Conservation (phyloP, 2,113 vertebrate species). For the Hippolais icterina region DNA sequence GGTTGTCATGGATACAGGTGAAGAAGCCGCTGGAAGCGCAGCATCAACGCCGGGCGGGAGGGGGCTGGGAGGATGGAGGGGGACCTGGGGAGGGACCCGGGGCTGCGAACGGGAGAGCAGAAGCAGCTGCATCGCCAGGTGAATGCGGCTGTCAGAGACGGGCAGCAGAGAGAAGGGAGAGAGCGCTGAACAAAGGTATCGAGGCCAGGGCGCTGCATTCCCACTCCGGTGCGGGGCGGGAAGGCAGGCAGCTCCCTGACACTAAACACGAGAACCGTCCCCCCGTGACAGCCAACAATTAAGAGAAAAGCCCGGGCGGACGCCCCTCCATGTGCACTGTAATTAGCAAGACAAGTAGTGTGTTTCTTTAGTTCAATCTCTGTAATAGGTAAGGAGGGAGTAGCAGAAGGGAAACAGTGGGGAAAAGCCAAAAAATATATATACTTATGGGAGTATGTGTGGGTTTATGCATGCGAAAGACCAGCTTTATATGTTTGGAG, state of each 20-base stretch:
- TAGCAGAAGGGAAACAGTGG: neutral
- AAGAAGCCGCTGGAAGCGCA: constrained; percentile 33
- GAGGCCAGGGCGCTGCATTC: neutral
- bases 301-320: constrained; percentile 13
- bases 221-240: neutral
- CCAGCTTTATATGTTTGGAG: neutral
- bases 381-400: neutral
- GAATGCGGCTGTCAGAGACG: neutral
- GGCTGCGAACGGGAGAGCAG: neutral
- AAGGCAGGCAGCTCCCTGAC: constrained; percentile 19
- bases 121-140: neutral
- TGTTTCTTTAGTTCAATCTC: constrained; percentile 17
- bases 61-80: neutral
- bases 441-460: neutral
- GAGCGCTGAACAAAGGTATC: neutral
- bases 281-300: neutral
- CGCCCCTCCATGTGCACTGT: neutral
- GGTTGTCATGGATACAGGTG: constrained; percentile 72
- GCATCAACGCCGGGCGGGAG: neutral
- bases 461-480: neutral
- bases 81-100: neutral
- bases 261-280: neutral
- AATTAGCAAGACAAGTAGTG: constrained; percentile 52
- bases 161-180: neutral
- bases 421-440: neutral